Evolutionary conservation across 2,113 vertebrate genomes (phyloP), one percentile per base, ranked within the genome.

Genomic region (Hippocampus zosterae): DNA sequence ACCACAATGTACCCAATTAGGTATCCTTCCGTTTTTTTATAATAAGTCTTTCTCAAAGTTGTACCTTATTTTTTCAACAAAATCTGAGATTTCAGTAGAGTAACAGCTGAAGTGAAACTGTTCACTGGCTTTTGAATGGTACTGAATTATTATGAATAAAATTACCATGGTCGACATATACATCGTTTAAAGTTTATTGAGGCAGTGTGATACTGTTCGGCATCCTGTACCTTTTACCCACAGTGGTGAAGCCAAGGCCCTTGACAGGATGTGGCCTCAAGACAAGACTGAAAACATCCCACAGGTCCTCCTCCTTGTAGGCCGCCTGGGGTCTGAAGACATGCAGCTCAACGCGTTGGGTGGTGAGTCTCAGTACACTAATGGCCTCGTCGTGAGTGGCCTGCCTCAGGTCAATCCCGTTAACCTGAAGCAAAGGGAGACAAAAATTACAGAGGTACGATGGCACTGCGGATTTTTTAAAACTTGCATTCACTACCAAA

Each of bases 331-430:
- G 95, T 75, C 97, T 93, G 83, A 94, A 98, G 64, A 98, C 91
- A 0, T 91, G 91, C 48, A 98, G 87, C 10, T 88, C 87, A 59
- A 98, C 94, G 42, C 91, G 92, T 18, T 96, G 95, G 6, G 95
- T 95, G 6, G 94, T 96, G 69, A 98, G 94, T 29, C 96, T 92
- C 68, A 99, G 92, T 46, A 97, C 94, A 29, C 94, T 94, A 61
- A 98, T 95, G 1, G 96, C 96, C 88, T 98, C 95, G 75, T 98
- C 96, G 2, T 98, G 95, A 2, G 94, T 97, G 66, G 95, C 96
- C 90, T 92, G 95, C 75, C 95, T 92, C 81, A 98, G 89, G 86
- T 98, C 95, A 77, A 96, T 96, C n/a, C 94, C 93, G 2, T 98
- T 98, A 62, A 98, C 96, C 97, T 98, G 77, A 5, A n/a, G 59